These are phyloP conservation scores for Oncorhynchus clarkii DNA, from an alignment of 2,113 vertebrate species.

Conservation along the genomic window DNA sequence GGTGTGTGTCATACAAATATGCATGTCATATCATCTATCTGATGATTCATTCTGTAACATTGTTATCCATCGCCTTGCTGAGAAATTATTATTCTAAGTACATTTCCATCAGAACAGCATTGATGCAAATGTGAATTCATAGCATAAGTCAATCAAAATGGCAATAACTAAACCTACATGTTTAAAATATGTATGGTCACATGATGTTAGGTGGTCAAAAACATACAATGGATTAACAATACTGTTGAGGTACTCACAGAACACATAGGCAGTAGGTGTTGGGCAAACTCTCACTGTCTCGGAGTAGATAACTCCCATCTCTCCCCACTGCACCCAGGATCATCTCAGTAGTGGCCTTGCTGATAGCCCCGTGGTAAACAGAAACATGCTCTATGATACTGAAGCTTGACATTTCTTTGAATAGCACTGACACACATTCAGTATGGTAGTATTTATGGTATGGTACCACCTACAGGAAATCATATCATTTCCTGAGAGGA, in stretches of 20 bases:
- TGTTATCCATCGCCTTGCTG: no score
- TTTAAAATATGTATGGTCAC: not conserved
- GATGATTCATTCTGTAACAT: no score
- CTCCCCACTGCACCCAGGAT: slow-evolving; percentile 67
- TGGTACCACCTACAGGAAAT: not conserved
- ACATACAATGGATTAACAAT: slow-evolving; percentile 15
- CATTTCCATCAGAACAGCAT: no score
- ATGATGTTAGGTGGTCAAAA: slow-evolving; percentile 3
- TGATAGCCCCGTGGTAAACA: slow-evolving; percentile 77
- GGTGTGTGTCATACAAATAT: no score
- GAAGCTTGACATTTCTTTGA: not conserved
- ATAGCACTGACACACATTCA: not conserved
- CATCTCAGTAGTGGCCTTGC: slow-evolving; percentile 67
- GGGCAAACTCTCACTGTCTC: slow-evolving; percentile 78
- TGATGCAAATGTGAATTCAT: not conserved
- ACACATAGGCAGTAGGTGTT: slow-evolving; percentile 81
- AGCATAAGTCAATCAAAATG: not conserved
- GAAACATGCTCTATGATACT: slow-evolving; percentile 26
- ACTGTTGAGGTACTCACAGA: slow-evolving; percentile 73
- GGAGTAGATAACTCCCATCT: slow-evolving; percentile 80
- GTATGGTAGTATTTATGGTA: no score
- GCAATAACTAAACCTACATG: not conserved
- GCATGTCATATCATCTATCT: no score
- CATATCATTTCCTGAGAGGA: not conserved
- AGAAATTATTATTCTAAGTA: no score